Conservation (phyloP, 1,140 invertebrate genomes). For the Drosophila parvula region DNA sequence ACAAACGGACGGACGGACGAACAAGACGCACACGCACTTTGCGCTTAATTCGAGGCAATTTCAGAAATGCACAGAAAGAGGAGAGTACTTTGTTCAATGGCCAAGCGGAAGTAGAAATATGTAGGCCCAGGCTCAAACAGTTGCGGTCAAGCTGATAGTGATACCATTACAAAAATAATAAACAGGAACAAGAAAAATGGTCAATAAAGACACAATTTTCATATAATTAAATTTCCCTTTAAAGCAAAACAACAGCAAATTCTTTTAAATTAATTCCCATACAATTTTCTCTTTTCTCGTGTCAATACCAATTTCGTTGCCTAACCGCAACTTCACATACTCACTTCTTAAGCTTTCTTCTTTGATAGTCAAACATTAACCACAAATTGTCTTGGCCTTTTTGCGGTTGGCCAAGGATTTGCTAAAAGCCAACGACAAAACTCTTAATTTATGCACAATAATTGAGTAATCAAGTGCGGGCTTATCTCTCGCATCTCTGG, state of each 20-base stretch:
- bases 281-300: background rate
- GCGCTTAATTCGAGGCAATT: slow-evolving; percentile 73
- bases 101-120: slow-evolving; percentile 40
- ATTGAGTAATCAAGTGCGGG: slow-evolving; percentile 43
- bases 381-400: slow-evolving; percentile 27
- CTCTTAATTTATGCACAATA: slow-evolving; percentile 47
- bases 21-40: slow-evolving; percentile 61
- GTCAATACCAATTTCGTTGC: background rate
- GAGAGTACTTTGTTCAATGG: slow-evolving; percentile 29
- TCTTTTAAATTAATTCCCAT: too few species aligned
- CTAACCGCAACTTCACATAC: background rate
- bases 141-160: background rate
- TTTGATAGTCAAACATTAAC: background rate
- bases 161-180: background rate
- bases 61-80: slow-evolving; percentile 46
- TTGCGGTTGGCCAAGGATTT: slow-evolving; percentile 25
- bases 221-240: background rate
- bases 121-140: slow-evolving; percentile 9
- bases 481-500: slow-evolving; percentile 12
- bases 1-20: slow-evolving; percentile 30
- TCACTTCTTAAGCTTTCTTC: background rate
- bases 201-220: background rate
- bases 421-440: slow-evolving; percentile 17
- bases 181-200: background rate
- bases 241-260: background rate